A percentile compares a stretch with the other conserved stretches of the same genome.
Evolutionary conservation across 2,113 vertebrate genomes (phyloP).

Genomic region (Heterocephalus glaber): DNA sequence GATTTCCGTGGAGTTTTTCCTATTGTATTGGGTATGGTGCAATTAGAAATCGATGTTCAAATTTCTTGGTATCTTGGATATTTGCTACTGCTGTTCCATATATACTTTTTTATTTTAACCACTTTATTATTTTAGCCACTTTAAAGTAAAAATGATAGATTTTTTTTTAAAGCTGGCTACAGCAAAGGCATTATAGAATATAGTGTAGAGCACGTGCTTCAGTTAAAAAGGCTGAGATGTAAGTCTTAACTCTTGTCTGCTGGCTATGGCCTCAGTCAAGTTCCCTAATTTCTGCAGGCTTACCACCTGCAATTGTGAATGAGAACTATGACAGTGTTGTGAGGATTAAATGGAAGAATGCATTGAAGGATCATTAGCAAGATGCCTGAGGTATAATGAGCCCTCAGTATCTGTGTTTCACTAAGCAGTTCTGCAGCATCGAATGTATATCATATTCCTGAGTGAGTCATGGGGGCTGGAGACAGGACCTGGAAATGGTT

Average conservation of each 20-base stretch:
- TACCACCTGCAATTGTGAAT: conserved; percentile 20
- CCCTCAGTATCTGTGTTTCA: not conserved
- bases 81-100: conserved; percentile 12
- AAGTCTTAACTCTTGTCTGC: conserved; percentile 58
- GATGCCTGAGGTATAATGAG: not conserved
- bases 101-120: not conserved
- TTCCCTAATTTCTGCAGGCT: conserved; percentile 73
- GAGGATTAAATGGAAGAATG: not conserved
- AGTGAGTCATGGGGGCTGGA: not conserved
- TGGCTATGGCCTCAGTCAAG: conserved; percentile 67
- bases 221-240: conserved; percentile 68
- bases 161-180: not conserved
- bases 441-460: rapidly evolving
- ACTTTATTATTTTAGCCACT: not conserved
- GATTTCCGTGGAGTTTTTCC: conserved; percentile 15
- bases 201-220: not conserved
- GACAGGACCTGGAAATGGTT: not conserved
- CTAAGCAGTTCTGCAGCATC: not conserved
- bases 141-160: not conserved
- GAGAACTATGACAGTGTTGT: not conserved
- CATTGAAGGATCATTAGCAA: not conserved
- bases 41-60: conserved; percentile 32
- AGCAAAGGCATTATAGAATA: not conserved
- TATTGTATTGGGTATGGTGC: not conserved
- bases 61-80: not conserved